Base-by-base conservation (phyloP, 2,797 vertebrate species). In the Premnoplex brunnescens region DNA sequence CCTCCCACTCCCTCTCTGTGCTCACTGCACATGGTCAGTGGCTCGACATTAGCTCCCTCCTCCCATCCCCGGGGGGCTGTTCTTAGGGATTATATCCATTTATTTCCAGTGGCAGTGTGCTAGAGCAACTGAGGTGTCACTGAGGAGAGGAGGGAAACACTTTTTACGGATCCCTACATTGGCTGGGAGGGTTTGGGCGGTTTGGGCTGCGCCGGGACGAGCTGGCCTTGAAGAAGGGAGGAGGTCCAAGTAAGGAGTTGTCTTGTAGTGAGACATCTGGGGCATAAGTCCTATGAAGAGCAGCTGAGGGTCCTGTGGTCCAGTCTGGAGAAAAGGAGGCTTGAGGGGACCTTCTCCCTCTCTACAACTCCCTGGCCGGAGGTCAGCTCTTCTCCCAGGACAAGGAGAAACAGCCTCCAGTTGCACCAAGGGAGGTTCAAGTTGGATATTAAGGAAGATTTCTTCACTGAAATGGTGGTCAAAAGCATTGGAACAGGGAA, bases 41-140 rank as follows among this genome's bases (percentile, higher is more conserved):
- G 46, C 90, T 86, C 24, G 2, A 51, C 51, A 34, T 1, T 11
- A 24, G 5, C 82, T 81, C 58, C 51, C 67, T 81, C 88, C 74
- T 91, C 23, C 75, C 88, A 36, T 3, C 27, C 55, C 67, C 16
- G 2, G 0, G 24, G 72, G 77, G 66, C 67, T 71, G 37, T 49
- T 88, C 71, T 44, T 83, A 75, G 88, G 72, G 89, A 85, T 80
- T 68, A 71, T 39, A 89, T 48, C 78, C 19, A 54, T 94, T 94
- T 93, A 73, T 90, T 97, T 90, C 83, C 62, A 76, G 55, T 8
- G 14, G 64, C 12, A 75, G 56, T 2, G 1, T 79, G 69, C 28
- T 26, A 48, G 59, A 93, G 75, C 23, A 8, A 69, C 71, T 2
- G 36, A 71, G 78, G 2, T 41, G 34, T 55, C 74, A 28, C 48